Evolutionary conservation across 2,797 vertebrate genomes (phyloP).

Genomic region (Acridotheres tristis): DNA sequence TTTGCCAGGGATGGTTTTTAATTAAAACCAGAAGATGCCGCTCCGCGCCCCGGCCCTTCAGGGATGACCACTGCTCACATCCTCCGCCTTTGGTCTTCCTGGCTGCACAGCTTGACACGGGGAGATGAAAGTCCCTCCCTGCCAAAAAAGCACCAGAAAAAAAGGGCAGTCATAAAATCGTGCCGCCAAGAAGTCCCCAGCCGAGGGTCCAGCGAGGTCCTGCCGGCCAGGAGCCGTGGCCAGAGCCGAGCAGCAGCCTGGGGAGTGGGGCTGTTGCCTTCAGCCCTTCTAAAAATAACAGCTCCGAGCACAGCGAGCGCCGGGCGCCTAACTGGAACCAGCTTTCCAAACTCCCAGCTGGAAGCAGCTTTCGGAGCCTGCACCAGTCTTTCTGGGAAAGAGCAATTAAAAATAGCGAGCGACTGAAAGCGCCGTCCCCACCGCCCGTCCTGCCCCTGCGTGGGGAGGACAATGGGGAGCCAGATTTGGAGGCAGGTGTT

Average conservation of each 20-base stretch:
- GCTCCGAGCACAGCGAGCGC: not conserved
- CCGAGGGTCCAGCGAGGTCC: fast-evolving
- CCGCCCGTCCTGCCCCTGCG: not conserved
- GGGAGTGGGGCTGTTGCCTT: not conserved
- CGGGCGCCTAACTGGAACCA: conserved; percentile 52
- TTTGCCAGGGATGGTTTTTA: conserved; percentile 51
- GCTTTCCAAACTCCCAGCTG: conserved; percentile 53
- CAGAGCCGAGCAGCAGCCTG: not conserved
- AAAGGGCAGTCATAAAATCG: not conserved
- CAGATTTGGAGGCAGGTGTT: not conserved
- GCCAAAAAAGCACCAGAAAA: not conserved
- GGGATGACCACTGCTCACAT: conserved; percentile 60
- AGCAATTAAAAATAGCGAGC: conserved; percentile 50
- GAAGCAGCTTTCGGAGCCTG: not conserved
- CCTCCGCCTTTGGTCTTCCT: conserved; percentile 42
- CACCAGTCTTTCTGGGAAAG: conserved; percentile 49
- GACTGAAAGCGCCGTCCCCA: not conserved
- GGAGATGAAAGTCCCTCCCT: conserved; percentile 35
- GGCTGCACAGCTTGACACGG: not conserved
- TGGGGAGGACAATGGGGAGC: not conserved
- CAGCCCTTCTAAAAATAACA: conserved; percentile 49
- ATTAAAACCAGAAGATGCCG: conserved; percentile 47
- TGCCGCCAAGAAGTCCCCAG: fast-evolving
- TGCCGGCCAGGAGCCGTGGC: not conserved
- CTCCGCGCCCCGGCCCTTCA: not conserved